Evolutionary conservation across 2,113 vertebrate genomes (phyloP).

Genomic region (Nothobranchius furzeri): DNA sequence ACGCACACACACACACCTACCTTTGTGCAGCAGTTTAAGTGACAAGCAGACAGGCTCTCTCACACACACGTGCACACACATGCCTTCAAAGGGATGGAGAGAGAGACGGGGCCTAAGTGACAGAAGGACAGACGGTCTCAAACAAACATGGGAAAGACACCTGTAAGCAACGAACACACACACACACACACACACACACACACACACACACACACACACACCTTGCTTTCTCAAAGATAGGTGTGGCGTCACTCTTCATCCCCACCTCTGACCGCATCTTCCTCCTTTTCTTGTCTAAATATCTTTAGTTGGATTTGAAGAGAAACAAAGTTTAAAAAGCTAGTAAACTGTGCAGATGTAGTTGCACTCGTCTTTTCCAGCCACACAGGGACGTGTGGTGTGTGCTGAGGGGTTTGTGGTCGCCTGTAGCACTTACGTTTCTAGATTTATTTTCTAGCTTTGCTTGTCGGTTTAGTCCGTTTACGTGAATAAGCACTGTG

Average conservation of each 20-base stretch:
- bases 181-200: constrained; percentile 14
- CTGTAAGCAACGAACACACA: constrained; percentile 62
- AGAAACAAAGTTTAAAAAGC: background rate
- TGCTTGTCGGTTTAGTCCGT: no score
- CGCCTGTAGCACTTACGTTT: no score
- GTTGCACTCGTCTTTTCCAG: no score
- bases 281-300: constrained; percentile 6
- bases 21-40: constrained; percentile 51
- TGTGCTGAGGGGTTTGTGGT: no score
- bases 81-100: constrained; percentile 34
- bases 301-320: constrained; percentile 20
- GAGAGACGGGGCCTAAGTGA: constrained; percentile 79
- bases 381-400: no score
- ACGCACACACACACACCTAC: constrained; percentile 21
- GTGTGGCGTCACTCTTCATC: constrained; percentile 43
- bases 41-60: constrained; percentile 49
- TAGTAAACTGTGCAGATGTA: no score
- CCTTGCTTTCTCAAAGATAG: constrained; percentile 34
- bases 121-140: constrained; percentile 67
- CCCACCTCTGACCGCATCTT: constrained; percentile 14
- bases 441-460: no score
- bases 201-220: background rate
- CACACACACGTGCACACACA: background rate
- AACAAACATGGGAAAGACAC: constrained; percentile 65
- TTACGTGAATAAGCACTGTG: no score